Evolutionary conservation across 2,113 vertebrate genomes (phyloP).

Genomic region (Plecturocebus donacophilus): DNA sequence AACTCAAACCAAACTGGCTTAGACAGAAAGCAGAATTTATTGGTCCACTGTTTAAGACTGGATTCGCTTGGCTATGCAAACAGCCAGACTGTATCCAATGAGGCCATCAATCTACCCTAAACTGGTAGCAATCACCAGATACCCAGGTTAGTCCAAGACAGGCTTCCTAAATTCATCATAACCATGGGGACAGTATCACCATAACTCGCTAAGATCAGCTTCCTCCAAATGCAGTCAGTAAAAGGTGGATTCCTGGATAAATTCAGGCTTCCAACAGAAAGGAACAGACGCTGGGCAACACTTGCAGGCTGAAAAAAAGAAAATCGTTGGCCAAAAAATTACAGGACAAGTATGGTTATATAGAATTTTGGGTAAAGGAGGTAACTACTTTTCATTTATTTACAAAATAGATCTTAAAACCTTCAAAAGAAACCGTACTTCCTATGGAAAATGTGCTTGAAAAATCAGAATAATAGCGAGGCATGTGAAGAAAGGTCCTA

Average conservation of each 20-base stretch:
- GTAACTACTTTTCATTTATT: neutral
- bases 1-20: neutral
- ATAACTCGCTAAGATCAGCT: fast-evolving
- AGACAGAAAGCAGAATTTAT: neutral
- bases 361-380: neutral
- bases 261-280: neutral
- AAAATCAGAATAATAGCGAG: neutral
- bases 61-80: neutral
- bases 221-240: neutral
- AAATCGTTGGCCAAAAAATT: neutral
- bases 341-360: fast-evolving
- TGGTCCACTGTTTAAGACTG: too few relatives aligned
- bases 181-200: fast-evolving
- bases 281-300: fast-evolving
- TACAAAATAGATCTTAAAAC: neutral
- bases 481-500: fast-evolving
- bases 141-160: too few relatives aligned
- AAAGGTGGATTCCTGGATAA: too few relatives aligned
- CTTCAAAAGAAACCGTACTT: neutral
- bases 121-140: neutral
- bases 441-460: neutral
- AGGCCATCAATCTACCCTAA: too few relatives aligned
- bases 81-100: fast-evolving
- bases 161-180: neutral
- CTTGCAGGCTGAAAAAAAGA: neutral